Percentiles rank a stretch among this genome's conserved stretches.
Conservation (phyloP, 2,888 invertebrate genomes). For the Rhagonycha fulva region DNA sequence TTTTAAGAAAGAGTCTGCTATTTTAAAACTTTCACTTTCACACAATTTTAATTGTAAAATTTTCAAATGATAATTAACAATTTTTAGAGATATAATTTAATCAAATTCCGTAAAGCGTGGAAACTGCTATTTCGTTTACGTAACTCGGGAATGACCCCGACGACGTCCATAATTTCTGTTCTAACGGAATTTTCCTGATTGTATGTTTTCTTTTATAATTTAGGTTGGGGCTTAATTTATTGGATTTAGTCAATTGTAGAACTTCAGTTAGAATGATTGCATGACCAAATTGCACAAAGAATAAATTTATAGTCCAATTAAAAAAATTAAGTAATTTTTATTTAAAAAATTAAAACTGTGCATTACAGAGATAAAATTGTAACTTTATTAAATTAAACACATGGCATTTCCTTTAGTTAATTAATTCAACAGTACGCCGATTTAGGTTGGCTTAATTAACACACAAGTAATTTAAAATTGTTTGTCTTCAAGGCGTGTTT, state of each 20-base stretch:
- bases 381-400: neutral
- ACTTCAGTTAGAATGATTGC: neutral
- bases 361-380: neutral
- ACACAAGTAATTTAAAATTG: neutral
- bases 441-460: neutral
- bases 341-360: neutral
- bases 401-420: neutral
- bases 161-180: neutral
- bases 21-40: neutral
- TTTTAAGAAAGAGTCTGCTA: neutral
- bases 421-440: neutral
- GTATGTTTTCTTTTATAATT: neutral
- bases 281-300: neutral
- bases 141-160: neutral
- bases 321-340: neutral
- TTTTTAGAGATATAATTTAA: neutral
- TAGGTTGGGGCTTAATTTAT: neutral
- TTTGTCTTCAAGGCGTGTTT: neutral
- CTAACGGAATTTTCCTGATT: neutral
- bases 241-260: neutral
- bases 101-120: neutral
- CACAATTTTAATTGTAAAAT: neutral
- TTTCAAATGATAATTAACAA: neutral
- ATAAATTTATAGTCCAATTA: neutral
- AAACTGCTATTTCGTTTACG: neutral